Conservation (phyloP, 64 coral and sea anemone genomes). For the Montipora efflorescens region DNA sequence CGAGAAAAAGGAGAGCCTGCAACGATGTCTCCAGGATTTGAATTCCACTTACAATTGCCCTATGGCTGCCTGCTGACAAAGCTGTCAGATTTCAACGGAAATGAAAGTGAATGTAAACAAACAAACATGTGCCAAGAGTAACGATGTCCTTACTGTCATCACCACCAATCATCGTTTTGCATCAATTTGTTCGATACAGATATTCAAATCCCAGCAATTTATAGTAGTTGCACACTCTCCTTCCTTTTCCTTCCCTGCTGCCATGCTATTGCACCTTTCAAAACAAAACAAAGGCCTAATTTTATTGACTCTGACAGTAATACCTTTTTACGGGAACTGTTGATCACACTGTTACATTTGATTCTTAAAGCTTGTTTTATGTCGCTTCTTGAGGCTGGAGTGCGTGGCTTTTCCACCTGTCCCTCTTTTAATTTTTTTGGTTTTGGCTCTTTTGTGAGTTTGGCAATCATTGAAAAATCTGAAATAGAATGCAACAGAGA, state of each 20-base stretch:
- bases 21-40: no score
- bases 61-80: no score
- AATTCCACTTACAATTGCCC: no score
- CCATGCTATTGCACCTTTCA: neutral
- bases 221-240: neutral
- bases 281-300: constrained; percentile 13
- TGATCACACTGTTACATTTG: neutral
- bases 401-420: neutral
- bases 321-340: neutral
- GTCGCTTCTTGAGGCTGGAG: constrained; percentile 7
- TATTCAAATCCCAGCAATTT: no score
- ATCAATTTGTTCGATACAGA: no score
- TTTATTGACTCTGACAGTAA: constrained; percentile 1
- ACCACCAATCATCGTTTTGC: no score
- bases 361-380: neutral
- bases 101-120: no score
- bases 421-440: constrained; percentile 8
- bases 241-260: no score
- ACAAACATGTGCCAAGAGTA: no score
- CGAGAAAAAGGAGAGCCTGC: no score
- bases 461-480: constrained; percentile 15
- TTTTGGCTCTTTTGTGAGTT: neutral
- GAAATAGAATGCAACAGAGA: neutral
- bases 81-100: no score
- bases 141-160: no score